Evolutionary conservation across 1,140 invertebrate species (phyloP).

Genomic region (Drosophila prosaltans): DNA sequence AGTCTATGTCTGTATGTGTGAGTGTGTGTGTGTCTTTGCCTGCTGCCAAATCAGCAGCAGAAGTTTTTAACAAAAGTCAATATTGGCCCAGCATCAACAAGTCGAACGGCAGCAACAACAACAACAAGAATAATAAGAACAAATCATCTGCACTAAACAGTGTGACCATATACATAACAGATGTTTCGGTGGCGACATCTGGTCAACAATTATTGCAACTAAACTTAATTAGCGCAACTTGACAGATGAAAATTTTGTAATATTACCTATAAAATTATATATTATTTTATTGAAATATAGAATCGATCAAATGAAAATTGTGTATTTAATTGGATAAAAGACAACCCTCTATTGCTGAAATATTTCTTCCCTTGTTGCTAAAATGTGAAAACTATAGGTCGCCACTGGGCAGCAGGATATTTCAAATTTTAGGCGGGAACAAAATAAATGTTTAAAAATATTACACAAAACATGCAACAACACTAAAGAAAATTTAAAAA

Average conservation of each 20-base stretch:
- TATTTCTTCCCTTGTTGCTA: no score
- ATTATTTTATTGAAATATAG: no score
- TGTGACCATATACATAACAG: not conserved
- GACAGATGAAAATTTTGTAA: not conserved
- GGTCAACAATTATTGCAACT: not conserved
- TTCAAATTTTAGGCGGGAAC: no score
- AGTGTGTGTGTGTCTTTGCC: not conserved
- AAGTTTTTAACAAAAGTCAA: conserved; percentile 12
- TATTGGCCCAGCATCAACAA: conserved; percentile 14
- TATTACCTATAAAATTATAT: no score
- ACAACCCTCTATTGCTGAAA: no score
- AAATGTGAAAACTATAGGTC: no score
- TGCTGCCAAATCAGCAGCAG: conserved; percentile 19
- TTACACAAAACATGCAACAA: not conserved
- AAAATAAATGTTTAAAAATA: no score
- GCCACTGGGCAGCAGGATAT: no score
- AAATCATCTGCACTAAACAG: conserved; percentile 9
- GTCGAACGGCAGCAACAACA: conserved; percentile 4
- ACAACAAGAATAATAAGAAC: conserved; percentile 2
- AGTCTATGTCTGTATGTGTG: not conserved
- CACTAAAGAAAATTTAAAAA: not conserved
- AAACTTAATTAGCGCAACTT: not conserved
- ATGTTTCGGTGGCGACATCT: not conserved
- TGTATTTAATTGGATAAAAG: no score
- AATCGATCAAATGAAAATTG: no score